Base-by-base conservation (phyloP, 2,888 invertebrate species). In the Melangyna quadrimaculata region DNA sequence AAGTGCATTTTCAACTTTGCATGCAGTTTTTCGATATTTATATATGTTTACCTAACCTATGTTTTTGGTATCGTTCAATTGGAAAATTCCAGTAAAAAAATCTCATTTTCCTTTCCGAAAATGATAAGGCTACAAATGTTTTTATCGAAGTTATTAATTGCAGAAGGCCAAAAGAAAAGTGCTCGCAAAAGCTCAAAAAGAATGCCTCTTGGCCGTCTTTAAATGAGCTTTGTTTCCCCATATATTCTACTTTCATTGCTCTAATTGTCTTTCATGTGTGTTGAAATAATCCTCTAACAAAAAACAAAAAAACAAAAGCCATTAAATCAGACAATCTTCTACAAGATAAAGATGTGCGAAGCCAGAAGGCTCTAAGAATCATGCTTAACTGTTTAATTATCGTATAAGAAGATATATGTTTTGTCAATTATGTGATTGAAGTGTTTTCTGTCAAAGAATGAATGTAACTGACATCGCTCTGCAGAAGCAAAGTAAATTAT, bases 381-480 rank as follows among this genome's bases (percentile, higher is more conserved):
- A 12, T 12, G n/a, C 57, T 19, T 19, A 19, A 35, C 29, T 12
- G 1, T 57, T 57, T 57, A 57, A 57, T 19, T 35, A 17, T 19
- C 57, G 17, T 32, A n/a, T n/a, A 57, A 19, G 19, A 12, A 19
- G 1, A n/a, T 6, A 14, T 24, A 35, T 61, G 61, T 40, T 22
- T 37, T 24, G 40, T 22, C 40, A 61, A 61, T 61, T 61, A 61
- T 40, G 40, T 37, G 61, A 61, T 61, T 61, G 40, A 61, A 61
- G 61, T 61, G 61, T 61, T 61, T 40, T 61, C 22, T 40, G 14
- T 14, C 40, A 61, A 14, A 10, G 32, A 57, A 19, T 32, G 19
- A 45, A 45, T 29, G 61, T 45, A 29, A 65, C 12, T 43, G 63
- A 27, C 45, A 19, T 43, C 10, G 12, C 22, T 10, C 55, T 27